Percentiles rank a stretch among this genome's conserved stretches.
phyloP scores from a whole-genome alignment of 2,113 vertebrate species.

The Megaceryle maxima region DNA sequence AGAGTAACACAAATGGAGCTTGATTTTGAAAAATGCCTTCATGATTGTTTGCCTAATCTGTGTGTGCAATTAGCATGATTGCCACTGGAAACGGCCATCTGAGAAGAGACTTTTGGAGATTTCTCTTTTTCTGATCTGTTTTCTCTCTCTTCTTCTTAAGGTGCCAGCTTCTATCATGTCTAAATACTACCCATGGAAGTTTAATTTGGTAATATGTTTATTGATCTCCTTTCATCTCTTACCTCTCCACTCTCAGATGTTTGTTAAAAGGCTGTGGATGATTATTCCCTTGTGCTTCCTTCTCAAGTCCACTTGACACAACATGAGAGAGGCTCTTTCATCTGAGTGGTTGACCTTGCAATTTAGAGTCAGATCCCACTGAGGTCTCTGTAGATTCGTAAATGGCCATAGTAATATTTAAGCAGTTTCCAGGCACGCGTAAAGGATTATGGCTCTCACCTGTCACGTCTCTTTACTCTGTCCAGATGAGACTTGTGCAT shows the following conservation, averaged over 20 bases:
- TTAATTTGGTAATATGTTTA: not conserved
- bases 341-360: not conserved
- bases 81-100: slow-evolving; percentile 23
- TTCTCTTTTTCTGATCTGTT: not conserved
- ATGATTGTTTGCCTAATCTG: slow-evolving; percentile 41
- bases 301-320: not conserved
- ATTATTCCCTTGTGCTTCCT: slow-evolving; percentile 2
- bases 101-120: slow-evolving; percentile 11
- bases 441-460: not conserved
- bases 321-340: not conserved
- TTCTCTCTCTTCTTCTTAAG: not conserved
- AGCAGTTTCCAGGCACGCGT: not conserved
- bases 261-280: slow-evolving; percentile 8
- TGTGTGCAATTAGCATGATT: slow-evolving; percentile 54
- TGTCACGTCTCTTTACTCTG: not conserved
- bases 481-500: not conserved
- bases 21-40: slow-evolving; percentile 61
- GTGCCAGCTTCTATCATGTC: not conserved
- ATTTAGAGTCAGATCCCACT: not conserved
- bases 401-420: not conserved
- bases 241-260: not conserved
- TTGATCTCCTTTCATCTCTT: slow-evolving; percentile 10
- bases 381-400: not conserved
- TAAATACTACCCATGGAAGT: not conserved
- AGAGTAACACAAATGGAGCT: slow-evolving; percentile 53